phyloP scores from a whole-genome alignment of 2,797 vertebrate species.

The Sebastes kiyomatsui region DNA sequence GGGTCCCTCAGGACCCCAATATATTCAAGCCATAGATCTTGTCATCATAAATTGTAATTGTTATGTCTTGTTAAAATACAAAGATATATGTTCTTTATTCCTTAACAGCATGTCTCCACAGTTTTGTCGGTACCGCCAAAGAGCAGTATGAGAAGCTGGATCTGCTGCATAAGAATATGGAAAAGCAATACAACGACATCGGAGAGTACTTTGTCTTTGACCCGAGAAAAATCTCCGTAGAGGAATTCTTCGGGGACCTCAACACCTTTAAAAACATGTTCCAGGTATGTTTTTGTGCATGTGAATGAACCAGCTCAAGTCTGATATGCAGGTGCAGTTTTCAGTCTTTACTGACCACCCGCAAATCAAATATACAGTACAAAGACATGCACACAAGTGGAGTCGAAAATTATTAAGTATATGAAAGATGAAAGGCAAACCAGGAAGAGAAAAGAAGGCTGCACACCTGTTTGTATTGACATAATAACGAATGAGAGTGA shows the following conservation, averaged over 20 bases:
- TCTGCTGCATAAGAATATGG: conserved; percentile 90
- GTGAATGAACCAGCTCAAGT: not conserved
- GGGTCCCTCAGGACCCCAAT: no score
- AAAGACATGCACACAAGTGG: not conserved
- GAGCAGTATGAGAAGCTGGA: conserved; percentile 87
- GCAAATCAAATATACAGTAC: not conserved
- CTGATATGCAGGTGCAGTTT: not conserved
- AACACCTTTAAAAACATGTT: conserved; percentile 91
- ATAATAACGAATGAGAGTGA: conserved; percentile 35
- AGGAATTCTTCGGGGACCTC: conserved; percentile 88
- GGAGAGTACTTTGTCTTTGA: conserved; percentile 87
- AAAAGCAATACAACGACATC: conserved; percentile 84
- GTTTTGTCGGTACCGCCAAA: conserved; percentile 83
- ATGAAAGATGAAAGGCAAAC: conserved; percentile 21
- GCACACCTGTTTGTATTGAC: conserved; percentile 49
- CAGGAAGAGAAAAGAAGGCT: not conserved
- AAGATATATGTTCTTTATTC: conserved; percentile 26
- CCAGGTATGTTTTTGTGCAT: conserved; percentile 75
- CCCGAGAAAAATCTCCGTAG: conserved; percentile 83
- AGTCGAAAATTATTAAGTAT: not conserved
- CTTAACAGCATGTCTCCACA: conserved; percentile 81
- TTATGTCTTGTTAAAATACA: not conserved
- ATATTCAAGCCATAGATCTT: not conserved
- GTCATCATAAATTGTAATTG: not conserved
- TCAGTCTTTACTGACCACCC: not conserved